These are phyloP conservation scores for Takifugu rubripes DNA, from an alignment of 2,797 vertebrate species.

Conservation along the genomic window DNA sequence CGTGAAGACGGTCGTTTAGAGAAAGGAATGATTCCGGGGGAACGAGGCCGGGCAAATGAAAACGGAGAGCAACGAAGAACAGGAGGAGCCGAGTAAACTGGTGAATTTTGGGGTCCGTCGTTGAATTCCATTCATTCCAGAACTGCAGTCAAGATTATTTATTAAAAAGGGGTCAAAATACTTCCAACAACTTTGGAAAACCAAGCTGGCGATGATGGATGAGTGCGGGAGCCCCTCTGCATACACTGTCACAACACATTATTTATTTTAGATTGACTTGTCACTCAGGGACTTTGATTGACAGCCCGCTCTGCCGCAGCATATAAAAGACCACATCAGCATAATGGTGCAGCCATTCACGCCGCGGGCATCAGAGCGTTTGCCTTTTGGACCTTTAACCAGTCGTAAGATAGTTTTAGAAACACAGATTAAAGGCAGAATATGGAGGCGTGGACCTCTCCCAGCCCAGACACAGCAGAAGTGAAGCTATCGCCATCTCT, in stretches of 20 bases:
- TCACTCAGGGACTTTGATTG: constrained; percentile 35
- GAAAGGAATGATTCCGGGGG: constrained; percentile 37
- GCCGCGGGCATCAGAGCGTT: too few species aligned
- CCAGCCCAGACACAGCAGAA: too few species aligned
- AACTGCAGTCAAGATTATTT: too few species aligned
- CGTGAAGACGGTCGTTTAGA: constrained; percentile 52
- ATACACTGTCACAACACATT: constrained; percentile 27
- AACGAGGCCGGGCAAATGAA: constrained; percentile 20
- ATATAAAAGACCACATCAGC: constrained; percentile 30
- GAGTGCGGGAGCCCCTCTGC: constrained; percentile 15
- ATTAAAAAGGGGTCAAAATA: too few species aligned
- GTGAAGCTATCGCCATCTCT: too few species aligned
- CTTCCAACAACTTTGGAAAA: constrained; percentile 13
- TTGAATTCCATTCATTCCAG: too few species aligned
- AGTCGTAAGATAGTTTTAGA: too few species aligned
- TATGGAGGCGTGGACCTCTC: too few species aligned
- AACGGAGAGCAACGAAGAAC: not conserved
- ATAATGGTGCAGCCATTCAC: not conserved
- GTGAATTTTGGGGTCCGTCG: too few species aligned
- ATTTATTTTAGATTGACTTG: constrained; percentile 39
- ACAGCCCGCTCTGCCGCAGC: constrained; percentile 16
- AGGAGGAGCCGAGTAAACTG: too few species aligned
- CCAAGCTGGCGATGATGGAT: constrained; percentile 11
- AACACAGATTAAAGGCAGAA: too few species aligned
- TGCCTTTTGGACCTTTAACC: too few species aligned